Conservation (phyloP, 2,888 invertebrate species). For the Xanthia icteritia region DNA sequence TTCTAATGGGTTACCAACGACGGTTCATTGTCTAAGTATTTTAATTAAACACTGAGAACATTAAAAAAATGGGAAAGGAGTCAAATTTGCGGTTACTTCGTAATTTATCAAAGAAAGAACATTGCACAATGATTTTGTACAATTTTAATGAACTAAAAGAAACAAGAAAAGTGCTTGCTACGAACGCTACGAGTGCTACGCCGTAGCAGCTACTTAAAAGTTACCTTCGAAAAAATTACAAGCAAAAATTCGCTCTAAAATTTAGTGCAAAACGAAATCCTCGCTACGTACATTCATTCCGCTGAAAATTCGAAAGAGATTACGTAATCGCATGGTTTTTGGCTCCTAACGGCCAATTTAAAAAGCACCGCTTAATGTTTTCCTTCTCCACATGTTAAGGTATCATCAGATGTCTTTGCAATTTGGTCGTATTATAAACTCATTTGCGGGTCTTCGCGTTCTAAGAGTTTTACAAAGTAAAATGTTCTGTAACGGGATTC, state of each 20-base stretch:
- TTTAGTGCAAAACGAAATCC: slow-evolving; percentile 53
- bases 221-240: slow-evolving; percentile 21
- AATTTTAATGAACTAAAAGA: slow-evolving; percentile 24
- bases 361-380: slow-evolving; percentile 55
- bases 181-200: slow-evolving; percentile 54
- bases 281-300: slow-evolving; percentile 52
- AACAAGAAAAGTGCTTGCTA: slow-evolving; percentile 12
- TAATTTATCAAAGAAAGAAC: neutral
- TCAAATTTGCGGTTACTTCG: neutral
- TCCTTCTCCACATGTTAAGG: slow-evolving; percentile 41
- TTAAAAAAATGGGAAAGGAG: neutral
- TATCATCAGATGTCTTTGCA: slow-evolving; percentile 69
- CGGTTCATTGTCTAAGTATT: neutral
- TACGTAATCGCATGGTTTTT: slow-evolving; percentile 59
- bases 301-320: slow-evolving; percentile 53
- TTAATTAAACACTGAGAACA: neutral
- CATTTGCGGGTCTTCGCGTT: slow-evolving; percentile 71
- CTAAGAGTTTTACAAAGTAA: slow-evolving; percentile 70
- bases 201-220: slow-evolving; percentile 47
- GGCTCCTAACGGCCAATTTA: slow-evolving; percentile 54
- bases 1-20: neutral
- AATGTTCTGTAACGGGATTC: slow-evolving; percentile 73
- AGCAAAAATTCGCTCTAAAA: slow-evolving; percentile 33
- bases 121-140: neutral
- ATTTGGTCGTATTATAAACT: slow-evolving; percentile 80